Evolutionary conservation across 1,140 invertebrate genomes (phyloP), one percentile per base, ranked within the genome.

Genomic region (Drosophila sproati): DNA sequence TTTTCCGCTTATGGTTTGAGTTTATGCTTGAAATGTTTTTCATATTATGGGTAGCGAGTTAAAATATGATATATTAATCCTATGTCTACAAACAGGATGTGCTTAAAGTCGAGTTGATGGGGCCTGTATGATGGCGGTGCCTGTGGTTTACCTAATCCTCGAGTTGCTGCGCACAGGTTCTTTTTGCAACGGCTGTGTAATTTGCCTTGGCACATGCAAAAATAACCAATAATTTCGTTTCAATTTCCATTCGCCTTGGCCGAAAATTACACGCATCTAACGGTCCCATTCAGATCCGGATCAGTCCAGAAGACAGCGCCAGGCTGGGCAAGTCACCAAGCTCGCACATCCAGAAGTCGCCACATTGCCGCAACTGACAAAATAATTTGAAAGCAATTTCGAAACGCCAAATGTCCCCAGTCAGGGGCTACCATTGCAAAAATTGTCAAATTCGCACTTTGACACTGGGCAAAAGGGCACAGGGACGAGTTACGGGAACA

Each of bases 301-400:
- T 43, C 39, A n/a, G 39, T n/a, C 10, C 72, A 77, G 77, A 85
- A 83, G 60, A 32, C 39, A 75, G 62, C 67, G 75, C 62, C 78
- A 67, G 52, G 37, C 59, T 77, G 64, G 63, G 76, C 56, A 51
- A 45, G 45, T 39, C 35, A 37, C 48, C 63, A 66, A 48, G 41
- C n/a, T 8, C 43, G 12, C 57, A 63, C 45, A 56, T 47, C 39
- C 39, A 4, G n/a, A 34, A 64, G 59, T 28, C 57, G 68, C 50
- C 56, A 78, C 52, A 73, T 67, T 66, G 85, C 72, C 82, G 64
- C 80, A 88, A 68, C 86, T 89, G 85, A 85, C 85, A 89, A 78
- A 89, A 89, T 89, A 89, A 89, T 89, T 89, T 81, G 85, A 89
- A 89, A 89, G 85, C 85, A 89, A 89, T 89, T 89, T 89, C 68